Conservation (phyloP, 2,113 vertebrate species). For the Procavia capensis region DNA sequence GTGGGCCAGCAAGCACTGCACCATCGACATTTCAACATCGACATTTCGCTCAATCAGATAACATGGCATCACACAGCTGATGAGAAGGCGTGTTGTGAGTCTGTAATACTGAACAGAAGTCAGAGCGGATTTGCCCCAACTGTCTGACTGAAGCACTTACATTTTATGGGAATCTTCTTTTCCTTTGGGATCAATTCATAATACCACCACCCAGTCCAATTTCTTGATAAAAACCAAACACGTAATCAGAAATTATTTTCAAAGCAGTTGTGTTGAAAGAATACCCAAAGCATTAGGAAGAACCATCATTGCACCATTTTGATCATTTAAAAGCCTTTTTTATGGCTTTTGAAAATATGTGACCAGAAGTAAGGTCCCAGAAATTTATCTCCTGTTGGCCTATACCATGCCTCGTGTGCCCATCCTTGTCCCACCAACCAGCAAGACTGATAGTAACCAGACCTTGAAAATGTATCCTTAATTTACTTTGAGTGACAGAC, state of each 20-base stretch:
- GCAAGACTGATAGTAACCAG: neutral
- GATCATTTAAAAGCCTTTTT: neutral
- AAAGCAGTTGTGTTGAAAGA: slow-evolving; percentile 43
- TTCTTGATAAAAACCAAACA: slow-evolving; percentile 8
- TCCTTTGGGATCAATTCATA: slow-evolving; percentile 5
- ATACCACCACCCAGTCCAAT: neutral
- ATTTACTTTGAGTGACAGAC: neutral
- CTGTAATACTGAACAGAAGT: neutral
- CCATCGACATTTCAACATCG: neutral
- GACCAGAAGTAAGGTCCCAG: neutral
- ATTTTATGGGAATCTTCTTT: neutral
- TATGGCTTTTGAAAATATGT: neutral
- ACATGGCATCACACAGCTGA: rapidly evolving
- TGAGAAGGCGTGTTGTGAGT: neutral
- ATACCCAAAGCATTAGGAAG: slow-evolving; percentile 3
- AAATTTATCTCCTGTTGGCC: neutral
- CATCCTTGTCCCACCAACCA: neutral
- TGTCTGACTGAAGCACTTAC: neutral
- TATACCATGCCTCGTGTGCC: neutral
- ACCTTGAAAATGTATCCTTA: neutral
- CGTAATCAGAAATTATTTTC: neutral
- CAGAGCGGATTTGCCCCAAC: neutral
- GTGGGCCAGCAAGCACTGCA: neutral
- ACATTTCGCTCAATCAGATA: neutral
- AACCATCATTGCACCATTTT: neutral